A percentile compares a stretch with the other conserved stretches of the same genome.
Evolutionary conservation across 2,797 vertebrate species (phyloP).

Genomic region (Fundulus diaphanus): DNA sequence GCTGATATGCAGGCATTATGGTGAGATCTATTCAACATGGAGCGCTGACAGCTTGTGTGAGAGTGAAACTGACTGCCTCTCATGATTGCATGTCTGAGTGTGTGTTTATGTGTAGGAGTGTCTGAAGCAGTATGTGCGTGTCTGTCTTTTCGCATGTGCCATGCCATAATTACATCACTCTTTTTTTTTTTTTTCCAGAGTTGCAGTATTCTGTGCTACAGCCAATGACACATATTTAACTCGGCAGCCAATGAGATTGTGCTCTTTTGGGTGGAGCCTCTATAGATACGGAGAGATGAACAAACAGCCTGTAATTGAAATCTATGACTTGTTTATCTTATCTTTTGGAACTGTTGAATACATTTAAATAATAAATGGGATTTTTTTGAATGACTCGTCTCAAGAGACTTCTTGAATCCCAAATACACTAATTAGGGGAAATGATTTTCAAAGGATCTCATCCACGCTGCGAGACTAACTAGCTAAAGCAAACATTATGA

Average conservation of each 20-base stretch:
- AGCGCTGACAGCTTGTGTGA: constrained; percentile 72
- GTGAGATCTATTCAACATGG: constrained; percentile 77
- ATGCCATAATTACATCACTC: constrained; percentile 66
- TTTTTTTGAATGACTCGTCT: constrained; percentile 79
- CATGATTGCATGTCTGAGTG: constrained; percentile 59
- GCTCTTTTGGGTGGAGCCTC: constrained; percentile 64
- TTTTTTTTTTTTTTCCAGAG: constrained; percentile 56
- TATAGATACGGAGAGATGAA: constrained; percentile 67
- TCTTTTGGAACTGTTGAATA: constrained; percentile 86
- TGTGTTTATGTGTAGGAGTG: constrained; percentile 25
- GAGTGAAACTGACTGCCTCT: constrained; percentile 72
- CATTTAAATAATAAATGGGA: constrained; percentile 87
- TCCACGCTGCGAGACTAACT: constrained; percentile 37
- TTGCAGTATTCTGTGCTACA: constrained; percentile 70
- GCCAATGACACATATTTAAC: constrained; percentile 75
- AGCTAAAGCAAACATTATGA: constrained; percentile 39
- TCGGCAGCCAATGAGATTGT: constrained; percentile 79
- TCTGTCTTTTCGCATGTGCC: constrained; percentile 78
- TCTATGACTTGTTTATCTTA: constrained; percentile 81
- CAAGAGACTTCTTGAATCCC: constrained; percentile 64
- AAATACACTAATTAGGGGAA: constrained; percentile 50
- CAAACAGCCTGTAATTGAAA: constrained; percentile 81
- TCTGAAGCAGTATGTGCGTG: constrained; percentile 43
- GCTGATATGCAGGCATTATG: constrained; percentile 72
- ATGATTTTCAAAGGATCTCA: constrained; percentile 42